Percentiles rank a stretch among this genome's conserved stretches.
phyloP scores from a whole-genome alignment of 2,888 invertebrate species.

The Dryomyza anilis region DNA sequence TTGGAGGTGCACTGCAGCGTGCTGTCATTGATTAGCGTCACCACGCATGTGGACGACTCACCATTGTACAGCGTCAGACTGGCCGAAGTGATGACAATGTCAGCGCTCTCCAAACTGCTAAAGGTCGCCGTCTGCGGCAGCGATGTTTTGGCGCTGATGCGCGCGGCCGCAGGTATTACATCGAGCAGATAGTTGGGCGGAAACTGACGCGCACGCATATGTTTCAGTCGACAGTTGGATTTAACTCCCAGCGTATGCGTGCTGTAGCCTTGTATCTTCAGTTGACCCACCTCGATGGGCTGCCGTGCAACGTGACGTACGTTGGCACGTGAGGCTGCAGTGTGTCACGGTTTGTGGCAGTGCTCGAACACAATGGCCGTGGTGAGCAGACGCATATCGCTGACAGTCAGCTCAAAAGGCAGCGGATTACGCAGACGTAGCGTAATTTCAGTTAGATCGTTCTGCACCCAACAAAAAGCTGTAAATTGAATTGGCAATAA shows the following conservation, averaged over 20 bases:
- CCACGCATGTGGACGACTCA: constrained; percentile 80
- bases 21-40: constrained; percentile 82
- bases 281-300: constrained; percentile 84
- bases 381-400: constrained; percentile 88
- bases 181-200: constrained; percentile 80
- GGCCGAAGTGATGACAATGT: constrained; percentile 79
- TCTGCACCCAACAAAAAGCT: constrained; percentile 96
- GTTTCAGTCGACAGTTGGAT: constrained; percentile 85
- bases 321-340: constrained; percentile 77
- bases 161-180: constrained; percentile 86
- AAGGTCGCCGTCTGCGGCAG: constrained; percentile 80
- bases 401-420: constrained; percentile 88
- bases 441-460: constrained; percentile 88
- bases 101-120: constrained; percentile 71
- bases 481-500: no score
- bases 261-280: constrained; percentile 88
- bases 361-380: constrained; percentile 90
- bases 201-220: constrained; percentile 71
- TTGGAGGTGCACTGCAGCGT: constrained; percentile 76
- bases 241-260: constrained; percentile 92
- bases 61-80: constrained; percentile 84
- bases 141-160: constrained; percentile 80
- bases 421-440: constrained; percentile 87
- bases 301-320: constrained; percentile 82
- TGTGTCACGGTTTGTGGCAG: constrained; percentile 83